Percentiles rank a stretch among this genome's conserved stretches.
Evolutionary conservation across 2,888 invertebrate genomes (phyloP).

Genomic region (Troides oblongomaculatus): DNA sequence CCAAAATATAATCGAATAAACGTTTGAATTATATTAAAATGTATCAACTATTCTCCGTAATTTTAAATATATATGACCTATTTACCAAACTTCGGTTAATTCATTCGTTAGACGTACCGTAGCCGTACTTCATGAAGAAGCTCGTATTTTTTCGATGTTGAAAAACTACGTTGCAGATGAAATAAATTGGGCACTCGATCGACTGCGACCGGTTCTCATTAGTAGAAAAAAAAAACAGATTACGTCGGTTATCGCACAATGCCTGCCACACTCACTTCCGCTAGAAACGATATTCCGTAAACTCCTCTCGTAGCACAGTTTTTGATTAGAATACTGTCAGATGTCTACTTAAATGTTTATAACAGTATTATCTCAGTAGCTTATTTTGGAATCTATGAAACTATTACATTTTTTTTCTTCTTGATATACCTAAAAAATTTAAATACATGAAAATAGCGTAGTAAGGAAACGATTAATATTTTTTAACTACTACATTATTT

Average conservation of each 20-base stretch:
- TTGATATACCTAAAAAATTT: no score
- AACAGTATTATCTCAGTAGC: no score
- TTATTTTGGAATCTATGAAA: no score
- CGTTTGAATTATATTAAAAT: neutral
- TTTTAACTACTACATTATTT: no score
- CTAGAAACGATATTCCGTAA: constrained; percentile 49
- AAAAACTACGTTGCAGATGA: constrained; percentile 1
- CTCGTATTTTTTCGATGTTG: neutral
- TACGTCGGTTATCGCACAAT: constrained; percentile 61
- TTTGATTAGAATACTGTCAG: constrained; percentile 57
- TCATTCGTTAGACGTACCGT: no score
- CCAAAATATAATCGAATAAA: constrained; percentile 1
- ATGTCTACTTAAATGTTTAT: constrained; percentile 19
- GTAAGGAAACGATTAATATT: no score
- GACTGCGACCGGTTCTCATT: constrained; percentile 56
- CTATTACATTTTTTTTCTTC: no score
- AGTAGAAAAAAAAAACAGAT: constrained; percentile 56
- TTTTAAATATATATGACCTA: no score
- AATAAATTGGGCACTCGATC: constrained; percentile 14
- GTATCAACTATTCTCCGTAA: no score
- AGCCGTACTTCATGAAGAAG: no score
- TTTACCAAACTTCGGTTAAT: no score
- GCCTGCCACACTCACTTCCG: constrained; percentile 50
- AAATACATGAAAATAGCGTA: no score
- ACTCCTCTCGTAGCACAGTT: constrained; percentile 41